Conservation (phyloP, 2,888 invertebrate species). For the Pachliopta kotzebuea region DNA sequence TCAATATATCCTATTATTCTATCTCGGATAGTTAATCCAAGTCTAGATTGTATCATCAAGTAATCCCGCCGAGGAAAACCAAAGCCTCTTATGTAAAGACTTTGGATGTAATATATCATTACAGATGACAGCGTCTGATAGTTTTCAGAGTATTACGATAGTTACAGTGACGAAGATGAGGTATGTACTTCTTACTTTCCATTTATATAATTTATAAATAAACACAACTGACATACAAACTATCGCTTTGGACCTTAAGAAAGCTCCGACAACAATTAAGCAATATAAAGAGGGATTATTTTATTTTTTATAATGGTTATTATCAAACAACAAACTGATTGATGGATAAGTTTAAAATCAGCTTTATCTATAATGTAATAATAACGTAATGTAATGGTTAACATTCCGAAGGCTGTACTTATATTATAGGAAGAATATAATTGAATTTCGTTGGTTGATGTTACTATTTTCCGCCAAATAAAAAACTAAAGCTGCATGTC, state of each 20-base stretch:
- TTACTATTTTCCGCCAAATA: too few species aligned
- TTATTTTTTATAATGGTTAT: background rate
- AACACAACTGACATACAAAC: background rate
- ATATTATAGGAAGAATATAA: too few species aligned
- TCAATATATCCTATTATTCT: background rate
- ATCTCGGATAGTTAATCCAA: slow-evolving; percentile 6
- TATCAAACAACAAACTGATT: too few species aligned
- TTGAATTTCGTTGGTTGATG: too few species aligned
- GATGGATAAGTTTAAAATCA: too few species aligned
- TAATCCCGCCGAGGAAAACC: background rate
- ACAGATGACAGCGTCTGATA: slow-evolving; percentile 14
- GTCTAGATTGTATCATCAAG: slow-evolving; percentile 6
- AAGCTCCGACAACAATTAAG: background rate
- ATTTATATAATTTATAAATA: background rate
- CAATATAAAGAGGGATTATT: background rate
- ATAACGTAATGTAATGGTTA: too few species aligned
- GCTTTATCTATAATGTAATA: too few species aligned
- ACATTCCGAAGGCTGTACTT: too few species aligned
- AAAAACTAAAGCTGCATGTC: slow-evolving; percentile 3
- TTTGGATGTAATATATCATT: slow-evolving; percentile 8
- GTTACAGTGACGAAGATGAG: background rate
- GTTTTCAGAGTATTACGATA: background rate
- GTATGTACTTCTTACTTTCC: background rate
- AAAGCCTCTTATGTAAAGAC: background rate
- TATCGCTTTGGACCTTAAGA: background rate